Evolutionary conservation across 2,797 vertebrate genomes (phyloP).

Genomic region (Microhierax caerulescens): DNA sequence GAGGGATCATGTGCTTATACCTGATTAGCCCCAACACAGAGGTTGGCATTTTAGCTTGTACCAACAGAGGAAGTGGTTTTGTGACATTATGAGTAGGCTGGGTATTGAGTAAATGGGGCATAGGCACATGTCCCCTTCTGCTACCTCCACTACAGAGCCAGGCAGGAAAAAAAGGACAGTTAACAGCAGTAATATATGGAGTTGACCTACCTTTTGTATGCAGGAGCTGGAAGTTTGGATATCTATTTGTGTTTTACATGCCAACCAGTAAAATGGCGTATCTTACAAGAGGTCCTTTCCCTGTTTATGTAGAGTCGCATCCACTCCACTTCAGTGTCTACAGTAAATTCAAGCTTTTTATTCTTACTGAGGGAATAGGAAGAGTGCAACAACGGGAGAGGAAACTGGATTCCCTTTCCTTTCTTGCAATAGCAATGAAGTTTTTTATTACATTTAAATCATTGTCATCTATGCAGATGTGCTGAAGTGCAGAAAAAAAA

Average conservation of each 20-base stretch:
- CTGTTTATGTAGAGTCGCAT: background rate
- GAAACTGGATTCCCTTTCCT: background rate
- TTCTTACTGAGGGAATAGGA: background rate
- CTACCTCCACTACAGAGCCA: background rate
- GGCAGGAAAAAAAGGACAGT: background rate
- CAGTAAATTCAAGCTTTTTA: background rate
- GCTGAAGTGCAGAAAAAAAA: background rate
- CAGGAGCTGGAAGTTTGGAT: background rate
- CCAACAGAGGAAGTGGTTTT: background rate
- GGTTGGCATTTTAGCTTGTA: background rate
- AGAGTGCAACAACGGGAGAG: background rate
- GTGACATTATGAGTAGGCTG: background rate
- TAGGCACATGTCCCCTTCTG: background rate
- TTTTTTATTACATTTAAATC: background rate
- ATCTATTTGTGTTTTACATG: background rate
- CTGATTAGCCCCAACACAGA: background rate
- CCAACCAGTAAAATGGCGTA: rapidly evolving
- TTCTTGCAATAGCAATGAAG: background rate
- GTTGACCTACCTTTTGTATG: background rate
- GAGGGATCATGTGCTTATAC: background rate
- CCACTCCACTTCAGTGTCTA: background rate
- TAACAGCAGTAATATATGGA: background rate
- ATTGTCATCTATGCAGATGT: background rate
- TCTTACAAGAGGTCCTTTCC: background rate
- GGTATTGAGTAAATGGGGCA: background rate